Percentiles rank a stretch among this genome's conserved stretches.
These are phyloP conservation scores for Catajapyx aquilonaris DNA, from an alignment of 1,140 invertebrate species.

Conservation along the genomic window DNA sequence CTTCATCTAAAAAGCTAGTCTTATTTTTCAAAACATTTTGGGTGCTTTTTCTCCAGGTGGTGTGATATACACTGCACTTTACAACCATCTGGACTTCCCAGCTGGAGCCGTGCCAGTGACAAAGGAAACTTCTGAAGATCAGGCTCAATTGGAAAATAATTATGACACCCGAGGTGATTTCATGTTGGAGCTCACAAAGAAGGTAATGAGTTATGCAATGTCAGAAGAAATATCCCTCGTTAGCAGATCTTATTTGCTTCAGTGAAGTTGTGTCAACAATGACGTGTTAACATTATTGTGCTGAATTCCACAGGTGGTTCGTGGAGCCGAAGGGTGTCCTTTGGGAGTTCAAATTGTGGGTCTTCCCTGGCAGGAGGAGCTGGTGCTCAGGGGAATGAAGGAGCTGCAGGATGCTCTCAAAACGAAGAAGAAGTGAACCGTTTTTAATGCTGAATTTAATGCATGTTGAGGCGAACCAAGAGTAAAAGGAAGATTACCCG, in stretches of 20 bases:
- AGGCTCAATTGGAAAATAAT: constrained; percentile 1
- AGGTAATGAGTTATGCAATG: too few species aligned
- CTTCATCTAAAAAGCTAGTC: too few species aligned
- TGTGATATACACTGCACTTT: too few species aligned
- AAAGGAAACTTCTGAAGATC: not conserved
- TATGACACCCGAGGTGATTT: not conserved
- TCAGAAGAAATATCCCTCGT: too few species aligned
- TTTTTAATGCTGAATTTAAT: not conserved
- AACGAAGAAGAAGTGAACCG: constrained; percentile 1
- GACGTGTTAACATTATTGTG: constrained; percentile 2
- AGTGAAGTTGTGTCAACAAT: not conserved
- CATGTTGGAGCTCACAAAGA: not conserved
- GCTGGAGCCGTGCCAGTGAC: too few species aligned
- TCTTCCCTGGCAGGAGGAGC: constrained; percentile 21
- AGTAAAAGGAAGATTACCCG: not conserved
- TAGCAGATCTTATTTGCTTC: too few species aligned
- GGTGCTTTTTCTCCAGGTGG: too few species aligned
- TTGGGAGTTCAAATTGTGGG: constrained; percentile 20
- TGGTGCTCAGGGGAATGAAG: constrained; percentile 16
- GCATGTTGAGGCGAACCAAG: not conserved
- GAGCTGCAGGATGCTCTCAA: constrained; percentile 12
- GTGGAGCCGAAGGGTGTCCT: constrained; percentile 17
- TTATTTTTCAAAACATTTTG: too few species aligned
- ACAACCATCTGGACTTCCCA: too few species aligned
- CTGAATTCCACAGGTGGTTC: constrained; percentile 8